phyloP scores from a whole-genome alignment of 2,113 vertebrate species.

The Macrotus californicus region DNA sequence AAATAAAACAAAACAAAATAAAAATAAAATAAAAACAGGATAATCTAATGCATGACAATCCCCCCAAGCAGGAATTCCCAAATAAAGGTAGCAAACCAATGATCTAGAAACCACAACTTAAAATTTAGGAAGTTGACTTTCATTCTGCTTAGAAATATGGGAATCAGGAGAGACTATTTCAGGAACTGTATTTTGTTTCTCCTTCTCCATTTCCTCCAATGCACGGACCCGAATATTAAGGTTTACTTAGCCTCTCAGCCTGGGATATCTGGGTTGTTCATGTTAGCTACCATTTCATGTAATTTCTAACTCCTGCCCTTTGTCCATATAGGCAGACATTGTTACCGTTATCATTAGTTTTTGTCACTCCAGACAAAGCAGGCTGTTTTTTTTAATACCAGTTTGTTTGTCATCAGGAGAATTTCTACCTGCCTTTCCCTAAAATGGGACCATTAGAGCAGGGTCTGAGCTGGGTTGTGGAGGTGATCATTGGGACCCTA shows the following conservation, averaged over 20 bases:
- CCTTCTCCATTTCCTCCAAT: background rate
- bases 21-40: background rate
- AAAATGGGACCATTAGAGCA: background rate
- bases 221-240: background rate
- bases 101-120: background rate
- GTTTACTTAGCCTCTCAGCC: background rate
- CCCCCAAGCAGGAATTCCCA: background rate
- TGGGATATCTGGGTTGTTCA: background rate
- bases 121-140: background rate
- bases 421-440: background rate
- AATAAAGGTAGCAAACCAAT: background rate
- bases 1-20: background rate
- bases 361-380: background rate
- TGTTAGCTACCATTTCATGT: background rate
- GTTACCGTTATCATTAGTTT: background rate
- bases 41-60: background rate
- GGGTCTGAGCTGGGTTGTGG: background rate
- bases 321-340: background rate
- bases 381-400: background rate
- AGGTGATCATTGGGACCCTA: background rate
- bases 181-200: background rate
- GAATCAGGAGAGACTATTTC: background rate
- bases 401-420: background rate
- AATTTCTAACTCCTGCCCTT: background rate
- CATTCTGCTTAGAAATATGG: background rate